Evolutionary conservation across 2,797 vertebrate species (phyloP), one percentile per base, ranked within the genome.

Genomic region (Sebastes glaucus): DNA sequence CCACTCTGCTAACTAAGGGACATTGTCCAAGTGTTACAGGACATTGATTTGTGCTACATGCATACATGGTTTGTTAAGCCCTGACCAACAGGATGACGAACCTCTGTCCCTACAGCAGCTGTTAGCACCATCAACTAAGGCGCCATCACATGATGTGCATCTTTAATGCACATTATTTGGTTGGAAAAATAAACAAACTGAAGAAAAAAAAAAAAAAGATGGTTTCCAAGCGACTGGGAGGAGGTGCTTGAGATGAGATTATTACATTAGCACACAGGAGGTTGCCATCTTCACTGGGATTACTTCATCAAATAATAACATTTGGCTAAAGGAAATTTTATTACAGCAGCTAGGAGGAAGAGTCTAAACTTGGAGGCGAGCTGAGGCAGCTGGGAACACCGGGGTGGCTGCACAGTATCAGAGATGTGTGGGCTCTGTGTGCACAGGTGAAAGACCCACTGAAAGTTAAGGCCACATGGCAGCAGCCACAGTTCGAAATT

Each of bases 251-350:
- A 89, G 82, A 91, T 88, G 82, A 84, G 81, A 86, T 94, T 88
- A 95, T 93, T 95, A 83, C 84, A 95, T 95, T 95, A 95, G 86
- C 62, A 67, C 78, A 86, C 86, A 93, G 91, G 80, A 92, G 87
- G 92, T 81, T 90, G 91, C 90, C 87, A 88, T 93, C 77, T 87
- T 90, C 90, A 86, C 80, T 89, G 82, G 85, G 88, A 93, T 94
- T 92, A 92, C 87, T 89, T 88, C 89, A 90, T 80, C 79, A 94
- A 95, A 95, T 95, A 95, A 96, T 90, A 93, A 93, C 91, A 94
- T 96, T 95, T 95, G 81, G 90, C 88, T 87, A 76, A 89, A 93
- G 89, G 87, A 94, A 94, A 96, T 96, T 93, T 75, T 90, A 94
- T 96, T 95, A 95, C 77, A 88, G 92, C 89, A 92, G 88, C 90